These are phyloP conservation scores for Gavialis gangeticus DNA, from an alignment of 2,113 vertebrate genomes.

Conservation along the genomic window DNA sequence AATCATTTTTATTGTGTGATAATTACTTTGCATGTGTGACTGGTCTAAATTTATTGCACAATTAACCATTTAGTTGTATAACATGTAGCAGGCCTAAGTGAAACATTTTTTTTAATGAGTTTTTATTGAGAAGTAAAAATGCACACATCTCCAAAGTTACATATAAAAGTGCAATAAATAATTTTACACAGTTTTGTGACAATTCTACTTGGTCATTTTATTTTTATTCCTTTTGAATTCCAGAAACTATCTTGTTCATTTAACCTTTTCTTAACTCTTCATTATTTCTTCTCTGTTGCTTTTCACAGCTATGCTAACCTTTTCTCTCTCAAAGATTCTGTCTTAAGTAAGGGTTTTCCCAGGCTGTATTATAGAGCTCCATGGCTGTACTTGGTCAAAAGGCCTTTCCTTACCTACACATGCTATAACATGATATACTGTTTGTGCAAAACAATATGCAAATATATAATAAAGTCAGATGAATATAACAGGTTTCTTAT, in stretches of 20 bases:
- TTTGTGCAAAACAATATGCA: neutral
- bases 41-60: too few species aligned
- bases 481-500: neutral
- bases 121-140: neutral
- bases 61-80: too few species aligned
- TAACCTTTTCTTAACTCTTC: neutral
- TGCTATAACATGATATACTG: neutral
- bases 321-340: neutral
- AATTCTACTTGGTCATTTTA: neutral
- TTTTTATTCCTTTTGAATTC: neutral
- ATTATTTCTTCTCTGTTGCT: neutral
- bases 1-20: too few species aligned
- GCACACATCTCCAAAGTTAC: neutral
- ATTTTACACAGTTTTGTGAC: neutral
- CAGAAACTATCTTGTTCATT: neutral
- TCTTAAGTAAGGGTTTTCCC: neutral
- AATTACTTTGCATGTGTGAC: too few species aligned
- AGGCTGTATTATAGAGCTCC: neutral
- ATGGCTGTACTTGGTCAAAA: neutral
- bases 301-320: neutral
- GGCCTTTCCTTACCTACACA: neutral
- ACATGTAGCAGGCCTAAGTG: too few species aligned
- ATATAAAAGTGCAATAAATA: neutral
- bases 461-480: neutral
- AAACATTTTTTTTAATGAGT: neutral